These are phyloP conservation scores for Aptenodytes patagonicus DNA, from an alignment of 2,113 vertebrate species.

Conservation along the genomic window DNA sequence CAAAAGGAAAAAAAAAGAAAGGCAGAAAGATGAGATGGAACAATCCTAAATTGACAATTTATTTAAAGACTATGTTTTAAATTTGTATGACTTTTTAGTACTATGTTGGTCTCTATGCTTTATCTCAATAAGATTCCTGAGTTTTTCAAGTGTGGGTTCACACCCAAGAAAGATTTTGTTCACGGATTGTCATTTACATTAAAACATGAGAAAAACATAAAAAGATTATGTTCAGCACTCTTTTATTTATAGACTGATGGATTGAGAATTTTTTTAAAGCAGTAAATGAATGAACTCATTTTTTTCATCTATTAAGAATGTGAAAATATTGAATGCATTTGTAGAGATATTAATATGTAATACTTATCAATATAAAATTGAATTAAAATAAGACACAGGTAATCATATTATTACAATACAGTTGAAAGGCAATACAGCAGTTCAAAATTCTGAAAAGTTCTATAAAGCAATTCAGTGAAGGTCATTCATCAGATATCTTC, in stretches of 20 bases:
- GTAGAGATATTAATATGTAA: not conserved
- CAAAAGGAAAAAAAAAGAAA: not conserved
- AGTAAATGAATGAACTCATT: not conserved
- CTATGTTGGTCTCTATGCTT: not conserved
- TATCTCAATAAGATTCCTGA: not conserved
- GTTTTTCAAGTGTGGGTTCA: not conserved
- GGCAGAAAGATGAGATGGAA: not conserved
- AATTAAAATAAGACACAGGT: not conserved
- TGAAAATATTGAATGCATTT: not conserved
- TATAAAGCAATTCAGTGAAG: not conserved
- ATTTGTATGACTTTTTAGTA: not conserved
- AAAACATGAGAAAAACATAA: not conserved
- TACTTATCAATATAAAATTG: not conserved
- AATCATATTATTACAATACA: not conserved
- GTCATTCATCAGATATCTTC: not conserved
- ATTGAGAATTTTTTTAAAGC: not conserved
- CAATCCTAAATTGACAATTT: not conserved
- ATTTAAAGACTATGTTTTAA: not conserved
- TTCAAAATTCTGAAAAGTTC: not conserved
- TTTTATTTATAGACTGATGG: not conserved
- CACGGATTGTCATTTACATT: not conserved
- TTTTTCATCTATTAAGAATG: not conserved
- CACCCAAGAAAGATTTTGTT: not conserved
- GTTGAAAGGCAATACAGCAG: not conserved
- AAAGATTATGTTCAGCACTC: not conserved